Evolutionary conservation across 2,113 vertebrate genomes (phyloP).

Genomic region (Periophthalmodon schlosseri): DNA sequence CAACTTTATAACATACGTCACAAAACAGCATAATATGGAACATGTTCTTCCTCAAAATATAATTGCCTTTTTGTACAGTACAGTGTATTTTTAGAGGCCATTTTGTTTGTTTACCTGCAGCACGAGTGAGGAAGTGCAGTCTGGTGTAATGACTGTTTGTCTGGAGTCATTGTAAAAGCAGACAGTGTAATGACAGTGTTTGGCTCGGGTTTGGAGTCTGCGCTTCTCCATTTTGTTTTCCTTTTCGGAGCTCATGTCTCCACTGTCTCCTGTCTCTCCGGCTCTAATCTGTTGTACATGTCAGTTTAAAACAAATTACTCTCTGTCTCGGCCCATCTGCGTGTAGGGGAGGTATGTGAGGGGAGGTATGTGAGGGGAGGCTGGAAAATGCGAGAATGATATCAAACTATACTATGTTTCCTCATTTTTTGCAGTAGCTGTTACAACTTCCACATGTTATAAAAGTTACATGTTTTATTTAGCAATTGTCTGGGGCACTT

Average conservation of each 20-base stretch:
- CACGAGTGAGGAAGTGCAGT: slow-evolving; percentile 11
- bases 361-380: not conserved
- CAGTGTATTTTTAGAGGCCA: not conserved
- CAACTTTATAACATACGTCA: too few species aligned
- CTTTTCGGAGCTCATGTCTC: slow-evolving; percentile 19
- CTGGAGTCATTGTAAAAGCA: slow-evolving; percentile 28
- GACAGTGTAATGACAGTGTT: slow-evolving; percentile 44
- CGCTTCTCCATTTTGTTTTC: slow-evolving; percentile 14
- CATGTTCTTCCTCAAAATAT: not conserved
- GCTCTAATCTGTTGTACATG: slow-evolving; percentile 55
- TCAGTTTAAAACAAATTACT: slow-evolving; percentile 51
- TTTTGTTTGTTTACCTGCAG: not conserved
- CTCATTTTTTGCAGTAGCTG: too few species aligned
- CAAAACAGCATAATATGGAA: too few species aligned
- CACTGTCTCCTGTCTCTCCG: slow-evolving; percentile 11
- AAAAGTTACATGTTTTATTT: too few species aligned
- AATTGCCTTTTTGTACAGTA: not conserved
- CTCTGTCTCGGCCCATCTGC: slow-evolving; percentile 35
- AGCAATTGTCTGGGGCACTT: too few species aligned
- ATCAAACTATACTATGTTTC: too few species aligned
- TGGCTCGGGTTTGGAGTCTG: slow-evolving; percentile 9
- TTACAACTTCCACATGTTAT: too few species aligned
- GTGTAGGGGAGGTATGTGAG: slow-evolving; percentile 12
- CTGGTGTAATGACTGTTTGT: slow-evolving; percentile 43
- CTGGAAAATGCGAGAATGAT: not conserved